Conservation (phyloP, 2,113 vertebrate genomes). For the Sakesphorus luctuosus region DNA sequence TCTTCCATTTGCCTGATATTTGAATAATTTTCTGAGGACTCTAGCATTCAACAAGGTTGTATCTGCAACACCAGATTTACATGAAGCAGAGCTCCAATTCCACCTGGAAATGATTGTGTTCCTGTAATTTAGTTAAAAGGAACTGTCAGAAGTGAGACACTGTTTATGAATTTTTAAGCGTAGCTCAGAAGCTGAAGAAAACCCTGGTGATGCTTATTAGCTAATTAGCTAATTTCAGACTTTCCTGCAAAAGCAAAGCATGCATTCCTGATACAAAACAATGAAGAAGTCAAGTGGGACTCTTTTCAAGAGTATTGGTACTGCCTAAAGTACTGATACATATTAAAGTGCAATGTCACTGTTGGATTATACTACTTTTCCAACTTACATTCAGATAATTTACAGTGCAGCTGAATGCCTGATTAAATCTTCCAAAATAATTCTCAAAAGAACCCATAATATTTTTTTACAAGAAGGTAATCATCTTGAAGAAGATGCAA, state of each 20-base stretch:
- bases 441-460: background rate
- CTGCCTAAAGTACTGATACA: background rate
- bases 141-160: background rate
- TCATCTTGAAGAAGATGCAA: background rate
- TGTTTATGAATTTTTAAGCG: background rate
- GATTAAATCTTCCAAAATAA: background rate
- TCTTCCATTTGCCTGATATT: background rate
- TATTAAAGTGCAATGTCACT: background rate
- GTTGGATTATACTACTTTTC: background rate
- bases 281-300: background rate
- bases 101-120: background rate
- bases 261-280: background rate
- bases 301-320: background rate
- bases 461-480: background rate
- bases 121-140: background rate
- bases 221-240: background rate
- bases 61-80: background rate
- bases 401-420: background rate
- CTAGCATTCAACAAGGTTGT: background rate
- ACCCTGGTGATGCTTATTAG: background rate
- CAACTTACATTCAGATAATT: background rate
- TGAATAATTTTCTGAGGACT: background rate
- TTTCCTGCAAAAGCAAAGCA: background rate
- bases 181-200: background rate
- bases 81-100: background rate